phyloP scores from a whole-genome alignment of 2,888 invertebrate species.

The Drosophila aldrichi region DNA sequence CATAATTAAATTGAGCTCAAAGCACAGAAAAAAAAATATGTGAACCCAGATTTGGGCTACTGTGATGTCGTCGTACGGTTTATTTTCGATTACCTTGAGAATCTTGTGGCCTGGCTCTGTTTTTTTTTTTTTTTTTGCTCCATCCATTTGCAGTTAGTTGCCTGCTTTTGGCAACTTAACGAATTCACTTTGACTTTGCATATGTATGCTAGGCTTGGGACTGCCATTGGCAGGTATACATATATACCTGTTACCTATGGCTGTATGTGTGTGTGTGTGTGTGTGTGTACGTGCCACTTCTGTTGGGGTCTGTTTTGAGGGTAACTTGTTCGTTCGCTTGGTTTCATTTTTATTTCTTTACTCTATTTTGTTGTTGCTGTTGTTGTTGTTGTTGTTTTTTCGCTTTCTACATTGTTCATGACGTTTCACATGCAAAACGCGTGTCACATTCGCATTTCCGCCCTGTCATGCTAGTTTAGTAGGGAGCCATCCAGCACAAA shows the following conservation, averaged over 20 bases:
- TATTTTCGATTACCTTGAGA: slow-evolving; percentile 38
- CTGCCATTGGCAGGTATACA: slow-evolving; percentile 27
- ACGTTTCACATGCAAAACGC: slow-evolving; percentile 82
- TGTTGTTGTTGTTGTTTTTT: neutral
- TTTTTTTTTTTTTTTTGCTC: neutral
- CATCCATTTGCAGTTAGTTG: slow-evolving; percentile 18
- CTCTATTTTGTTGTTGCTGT: neutral
- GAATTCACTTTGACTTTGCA: slow-evolving; percentile 62
- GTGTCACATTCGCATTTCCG: slow-evolving; percentile 81
- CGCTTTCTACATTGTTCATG: slow-evolving; percentile 66
- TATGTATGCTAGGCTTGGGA: slow-evolving; percentile 13
- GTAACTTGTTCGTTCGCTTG: slow-evolving; percentile 30
- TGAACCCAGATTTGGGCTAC: neutral
- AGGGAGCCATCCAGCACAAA: slow-evolving; percentile 24
- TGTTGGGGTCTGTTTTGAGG: slow-evolving; percentile 20
- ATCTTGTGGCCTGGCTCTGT: slow-evolving; percentile 35
- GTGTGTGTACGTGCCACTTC: slow-evolving; percentile 21
- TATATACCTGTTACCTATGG: slow-evolving; percentile 15
- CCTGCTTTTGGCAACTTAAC: slow-evolving; percentile 65
- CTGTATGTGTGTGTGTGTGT: neutral
- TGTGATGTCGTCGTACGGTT: slow-evolving; percentile 3
- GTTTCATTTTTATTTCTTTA: slow-evolving; percentile 21
- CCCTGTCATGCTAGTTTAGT: slow-evolving; percentile 79
- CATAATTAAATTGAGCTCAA: slow-evolving; percentile 44
- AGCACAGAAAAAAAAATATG: slow-evolving; percentile 11